Evolutionary conservation across 2,888 invertebrate species (phyloP).

Genomic region (Leucophora obtusa): DNA sequence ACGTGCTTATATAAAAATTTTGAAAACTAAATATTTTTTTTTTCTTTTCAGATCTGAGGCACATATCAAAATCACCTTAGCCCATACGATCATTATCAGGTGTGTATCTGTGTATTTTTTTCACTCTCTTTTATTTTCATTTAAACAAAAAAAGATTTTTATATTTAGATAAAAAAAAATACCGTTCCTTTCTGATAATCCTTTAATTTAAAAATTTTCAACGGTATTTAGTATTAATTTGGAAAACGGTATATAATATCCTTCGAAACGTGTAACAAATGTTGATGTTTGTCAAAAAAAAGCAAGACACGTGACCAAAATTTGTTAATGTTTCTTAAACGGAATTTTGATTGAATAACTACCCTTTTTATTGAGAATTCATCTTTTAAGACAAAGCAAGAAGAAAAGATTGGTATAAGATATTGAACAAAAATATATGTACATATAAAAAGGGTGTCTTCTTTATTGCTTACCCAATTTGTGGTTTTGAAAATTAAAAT

Average conservation of each 20-base stretch:
- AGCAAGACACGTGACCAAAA: conserved; percentile 54
- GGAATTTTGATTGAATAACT: conserved; percentile 11
- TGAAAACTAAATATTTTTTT: conserved; percentile 31
- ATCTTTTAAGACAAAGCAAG: conserved; percentile 1
- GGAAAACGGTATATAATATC: neutral
- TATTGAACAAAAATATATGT: neutral
- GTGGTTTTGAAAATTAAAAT: neutral
- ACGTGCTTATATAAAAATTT: conserved; percentile 44
- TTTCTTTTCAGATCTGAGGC: conserved; percentile 69
- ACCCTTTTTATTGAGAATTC: conserved; percentile 24
- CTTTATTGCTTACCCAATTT: neutral
- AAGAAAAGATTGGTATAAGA: neutral
- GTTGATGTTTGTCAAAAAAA: neutral
- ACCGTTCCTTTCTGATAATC: conserved; percentile 25
- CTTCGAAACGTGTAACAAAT: conserved; percentile 29
- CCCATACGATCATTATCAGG: conserved; percentile 77
- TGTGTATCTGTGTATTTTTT: conserved; percentile 66
- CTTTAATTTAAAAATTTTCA: conserved; percentile 9
- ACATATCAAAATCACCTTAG: conserved; percentile 78
- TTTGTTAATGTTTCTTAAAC: conserved; percentile 5
- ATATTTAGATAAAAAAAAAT: conserved; percentile 22
- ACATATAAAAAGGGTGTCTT: conserved; percentile 1
- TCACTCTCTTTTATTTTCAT: conserved; percentile 3
- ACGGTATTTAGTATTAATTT: conserved; percentile 20
- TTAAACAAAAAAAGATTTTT: conserved; percentile 3